Evolutionary conservation across 2,797 vertebrate species (phyloP).

Genomic region (Chrysocyon brachyurus): DNA sequence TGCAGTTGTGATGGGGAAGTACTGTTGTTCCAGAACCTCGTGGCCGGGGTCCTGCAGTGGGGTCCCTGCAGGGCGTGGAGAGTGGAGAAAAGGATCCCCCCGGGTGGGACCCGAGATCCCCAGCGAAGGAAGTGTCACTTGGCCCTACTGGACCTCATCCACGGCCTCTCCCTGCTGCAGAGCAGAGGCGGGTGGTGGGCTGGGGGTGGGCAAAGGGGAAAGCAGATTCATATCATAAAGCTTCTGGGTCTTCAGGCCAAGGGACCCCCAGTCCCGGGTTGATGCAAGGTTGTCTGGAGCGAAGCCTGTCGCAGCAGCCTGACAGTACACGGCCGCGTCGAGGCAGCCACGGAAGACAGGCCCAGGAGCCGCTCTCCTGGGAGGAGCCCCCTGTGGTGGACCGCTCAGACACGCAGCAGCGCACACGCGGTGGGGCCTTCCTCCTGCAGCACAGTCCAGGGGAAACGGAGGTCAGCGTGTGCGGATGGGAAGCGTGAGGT

Average conservation of each 20-base stretch:
- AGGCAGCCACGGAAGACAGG: background rate
- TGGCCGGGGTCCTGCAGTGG: background rate
- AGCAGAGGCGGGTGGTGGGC: background rate
- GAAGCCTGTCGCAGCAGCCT: background rate
- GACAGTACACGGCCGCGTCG: background rate
- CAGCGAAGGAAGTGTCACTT: background rate
- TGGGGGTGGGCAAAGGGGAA: constrained; percentile 62
- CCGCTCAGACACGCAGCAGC: constrained; percentile 3
- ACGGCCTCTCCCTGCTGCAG: background rate
- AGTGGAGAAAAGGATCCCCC: background rate
- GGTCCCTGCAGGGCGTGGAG: background rate
- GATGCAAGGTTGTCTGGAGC: constrained; percentile 24
- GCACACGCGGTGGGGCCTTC: background rate
- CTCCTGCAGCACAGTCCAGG: background rate
- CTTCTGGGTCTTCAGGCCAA: constrained; percentile 61
- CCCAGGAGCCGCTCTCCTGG: background rate
- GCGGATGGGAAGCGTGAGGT: background rate
- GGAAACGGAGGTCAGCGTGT: background rate
- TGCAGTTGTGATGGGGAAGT: background rate
- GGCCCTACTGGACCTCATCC: background rate
- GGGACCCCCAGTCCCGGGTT: constrained; percentile 60
- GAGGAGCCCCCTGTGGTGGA: constrained; percentile 31
- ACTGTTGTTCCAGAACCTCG: background rate
- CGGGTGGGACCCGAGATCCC: background rate
- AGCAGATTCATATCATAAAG: constrained; percentile 28